A percentile compares a stretch with the other conserved stretches of the same genome.
Conservation (phyloP, 2,888 invertebrate species). For the Cybosia mesomella region DNA sequence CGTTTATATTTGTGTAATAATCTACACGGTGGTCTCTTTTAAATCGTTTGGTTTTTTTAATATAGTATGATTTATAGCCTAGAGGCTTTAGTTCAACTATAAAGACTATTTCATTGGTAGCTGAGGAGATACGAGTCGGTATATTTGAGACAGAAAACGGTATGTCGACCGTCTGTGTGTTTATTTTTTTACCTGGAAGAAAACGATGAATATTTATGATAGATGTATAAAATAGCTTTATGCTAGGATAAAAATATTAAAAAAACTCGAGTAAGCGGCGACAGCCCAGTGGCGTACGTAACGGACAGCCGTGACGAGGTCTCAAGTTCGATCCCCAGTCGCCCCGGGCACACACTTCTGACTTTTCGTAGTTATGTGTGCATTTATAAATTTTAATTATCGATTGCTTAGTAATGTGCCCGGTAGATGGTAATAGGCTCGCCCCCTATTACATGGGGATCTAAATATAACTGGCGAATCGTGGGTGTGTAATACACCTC, state of each 20-base stretch:
- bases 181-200: slow-evolving; percentile 84
- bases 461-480: too few species aligned
- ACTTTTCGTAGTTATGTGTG: too few species aligned
- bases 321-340: too few species aligned
- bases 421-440: too few species aligned
- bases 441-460: too few species aligned
- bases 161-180: slow-evolving; percentile 89
- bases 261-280: too few species aligned
- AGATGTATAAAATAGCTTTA: background rate
- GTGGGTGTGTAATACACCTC: too few species aligned
- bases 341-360: too few species aligned
- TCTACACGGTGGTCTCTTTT: slow-evolving; percentile 54
- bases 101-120: slow-evolving; percentile 91
- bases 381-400: too few species aligned
- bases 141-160: slow-evolving; percentile 85
- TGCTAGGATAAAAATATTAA: background rate
- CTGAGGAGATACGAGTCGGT: slow-evolving; percentile 87
- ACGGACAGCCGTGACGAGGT: too few species aligned
- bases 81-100: slow-evolving; percentile 89
- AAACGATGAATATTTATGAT: background rate
- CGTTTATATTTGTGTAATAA: slow-evolving; percentile 37
- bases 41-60: slow-evolving; percentile 59
- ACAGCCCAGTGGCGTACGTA: too few species aligned
- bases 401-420: too few species aligned
- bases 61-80: slow-evolving; percentile 88